Evolutionary conservation across 2,797 vertebrate species (phyloP).

Genomic region (Todus mexicanus): DNA sequence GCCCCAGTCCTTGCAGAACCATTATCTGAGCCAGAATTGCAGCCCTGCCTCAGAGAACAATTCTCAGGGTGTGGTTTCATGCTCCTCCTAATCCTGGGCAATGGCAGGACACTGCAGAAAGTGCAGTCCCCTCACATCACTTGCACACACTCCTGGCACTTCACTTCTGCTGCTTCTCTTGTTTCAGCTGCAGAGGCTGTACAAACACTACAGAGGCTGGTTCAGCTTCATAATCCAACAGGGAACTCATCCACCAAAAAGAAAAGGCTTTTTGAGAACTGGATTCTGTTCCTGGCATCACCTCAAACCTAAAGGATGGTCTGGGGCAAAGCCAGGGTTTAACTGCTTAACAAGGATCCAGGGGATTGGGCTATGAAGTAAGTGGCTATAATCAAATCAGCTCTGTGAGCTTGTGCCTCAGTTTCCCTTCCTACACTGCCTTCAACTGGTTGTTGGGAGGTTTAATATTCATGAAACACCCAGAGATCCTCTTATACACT

Average conservation of each 20-base stretch:
- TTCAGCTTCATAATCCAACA: neutral
- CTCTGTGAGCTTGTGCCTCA: neutral
- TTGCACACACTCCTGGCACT: neutral
- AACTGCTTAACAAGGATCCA: neutral
- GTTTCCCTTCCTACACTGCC: neutral
- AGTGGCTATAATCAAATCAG: neutral
- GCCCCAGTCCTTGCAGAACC: neutral
- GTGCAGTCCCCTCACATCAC: neutral
- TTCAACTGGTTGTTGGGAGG: neutral
- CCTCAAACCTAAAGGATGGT: neutral
- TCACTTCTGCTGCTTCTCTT: neutral
- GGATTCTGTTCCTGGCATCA: neutral
- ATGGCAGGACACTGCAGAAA: neutral
- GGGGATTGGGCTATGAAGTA: neutral
- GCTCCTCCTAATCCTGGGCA: neutral
- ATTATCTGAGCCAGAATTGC: neutral
- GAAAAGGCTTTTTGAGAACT: neutral
- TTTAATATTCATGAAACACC: neutral
- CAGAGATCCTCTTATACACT: neutral
- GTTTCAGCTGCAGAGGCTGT: neutral
- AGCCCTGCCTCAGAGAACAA: neutral
- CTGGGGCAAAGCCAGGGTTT: neutral
- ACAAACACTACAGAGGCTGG: neutral
- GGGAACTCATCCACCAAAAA: neutral
- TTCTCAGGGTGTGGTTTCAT: neutral